Evolutionary conservation across 2,797 vertebrate genomes (phyloP).

Genomic region (Sciaenops ocellatus): DNA sequence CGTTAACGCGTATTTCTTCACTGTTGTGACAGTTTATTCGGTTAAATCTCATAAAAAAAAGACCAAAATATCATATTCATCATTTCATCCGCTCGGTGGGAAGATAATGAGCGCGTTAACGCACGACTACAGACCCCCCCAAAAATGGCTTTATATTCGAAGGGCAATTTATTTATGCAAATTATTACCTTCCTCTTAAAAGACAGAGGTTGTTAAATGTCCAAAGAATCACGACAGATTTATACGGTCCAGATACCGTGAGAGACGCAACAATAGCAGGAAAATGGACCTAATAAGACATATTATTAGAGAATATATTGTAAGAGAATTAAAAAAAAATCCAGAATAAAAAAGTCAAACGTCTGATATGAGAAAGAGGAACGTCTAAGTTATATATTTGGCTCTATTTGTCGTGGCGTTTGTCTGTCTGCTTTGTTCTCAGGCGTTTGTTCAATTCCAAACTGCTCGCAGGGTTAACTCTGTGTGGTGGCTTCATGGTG

Average conservation of each 20-base stretch:
- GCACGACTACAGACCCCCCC: constrained; percentile 40
- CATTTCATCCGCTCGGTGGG: constrained; percentile 10
- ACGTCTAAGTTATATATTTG: constrained; percentile 26
- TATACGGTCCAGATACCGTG: background rate
- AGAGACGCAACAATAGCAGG: background rate
- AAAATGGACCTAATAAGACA: background rate
- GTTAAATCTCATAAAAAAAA: constrained; percentile 20
- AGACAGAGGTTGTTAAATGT: constrained; percentile 22
- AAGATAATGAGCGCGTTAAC: constrained; percentile 44
- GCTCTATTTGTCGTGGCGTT: constrained; percentile 16
- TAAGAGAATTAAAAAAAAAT: background rate
- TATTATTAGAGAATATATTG: too few relatives aligned
- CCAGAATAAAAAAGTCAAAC: background rate
- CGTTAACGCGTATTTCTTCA: background rate
- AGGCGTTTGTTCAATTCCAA: constrained; percentile 25
- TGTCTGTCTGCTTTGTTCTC: constrained; percentile 46
- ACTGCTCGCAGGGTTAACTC: constrained; percentile 9
- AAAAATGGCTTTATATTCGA: constrained; percentile 32
- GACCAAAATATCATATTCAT: background rate
- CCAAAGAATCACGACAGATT: constrained; percentile 34
- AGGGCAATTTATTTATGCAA: constrained; percentile 36
- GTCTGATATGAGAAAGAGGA: background rate
- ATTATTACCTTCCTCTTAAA: constrained; percentile 24
- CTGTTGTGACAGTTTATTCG: background rate
- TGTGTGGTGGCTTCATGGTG: constrained; percentile 10